Percentiles rank a stretch among this genome's conserved stretches.
Conservation (phyloP, 2,113 vertebrate species). For the Ranitomeya imitator region DNA sequence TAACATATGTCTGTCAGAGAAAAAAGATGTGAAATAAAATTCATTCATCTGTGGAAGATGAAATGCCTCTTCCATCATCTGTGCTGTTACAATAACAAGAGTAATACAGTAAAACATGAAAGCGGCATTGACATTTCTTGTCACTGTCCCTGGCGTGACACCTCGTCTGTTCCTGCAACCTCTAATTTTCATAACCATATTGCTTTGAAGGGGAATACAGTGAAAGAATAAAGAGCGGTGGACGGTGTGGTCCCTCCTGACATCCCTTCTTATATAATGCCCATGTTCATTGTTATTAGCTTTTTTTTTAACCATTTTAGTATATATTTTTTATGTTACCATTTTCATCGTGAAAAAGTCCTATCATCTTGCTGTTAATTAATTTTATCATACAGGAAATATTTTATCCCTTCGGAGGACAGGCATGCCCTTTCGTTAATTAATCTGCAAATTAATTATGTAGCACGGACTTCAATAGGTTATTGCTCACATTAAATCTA, state of each 20-base stretch:
- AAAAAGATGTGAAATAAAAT: neutral
- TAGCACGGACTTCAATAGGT: neutral
- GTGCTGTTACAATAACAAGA: neutral
- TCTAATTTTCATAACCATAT: neutral
- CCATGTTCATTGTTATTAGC: neutral
- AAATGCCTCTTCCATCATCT: neutral
- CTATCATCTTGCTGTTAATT: neutral
- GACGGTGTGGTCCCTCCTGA: neutral
- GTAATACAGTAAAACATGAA: neutral
- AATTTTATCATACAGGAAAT: neutral
- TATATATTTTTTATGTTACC: neutral
- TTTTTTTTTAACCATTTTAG: neutral
- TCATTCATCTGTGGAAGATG: neutral
- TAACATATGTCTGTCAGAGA: neutral
- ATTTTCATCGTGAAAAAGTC: neutral
- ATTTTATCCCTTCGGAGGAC: no score
- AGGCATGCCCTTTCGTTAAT: neutral
- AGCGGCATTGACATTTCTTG: neutral
- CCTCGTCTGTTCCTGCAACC: conserved; percentile 4
- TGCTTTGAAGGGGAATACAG: neutral
- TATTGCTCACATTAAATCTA: neutral
- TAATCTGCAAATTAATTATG: neutral
- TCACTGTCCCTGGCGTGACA: neutral
- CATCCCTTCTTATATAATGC: neutral
- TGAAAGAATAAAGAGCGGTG: neutral